Evolutionary conservation across 2,797 vertebrate species (phyloP).

Genomic region (Buceros bicornis): DNA sequence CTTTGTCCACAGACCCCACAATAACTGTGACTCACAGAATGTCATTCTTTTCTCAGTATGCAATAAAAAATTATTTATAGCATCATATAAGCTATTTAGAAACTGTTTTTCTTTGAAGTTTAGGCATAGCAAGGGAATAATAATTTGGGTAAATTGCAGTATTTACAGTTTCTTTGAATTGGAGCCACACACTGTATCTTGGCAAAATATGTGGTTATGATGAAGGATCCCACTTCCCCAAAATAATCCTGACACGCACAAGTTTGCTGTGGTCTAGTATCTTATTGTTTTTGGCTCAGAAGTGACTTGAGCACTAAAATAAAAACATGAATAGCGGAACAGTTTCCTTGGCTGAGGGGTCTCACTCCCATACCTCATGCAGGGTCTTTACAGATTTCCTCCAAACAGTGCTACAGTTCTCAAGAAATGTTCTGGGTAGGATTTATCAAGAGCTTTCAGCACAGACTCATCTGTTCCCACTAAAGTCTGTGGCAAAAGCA

Average conservation of each 20-base stretch:
- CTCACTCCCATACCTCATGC: rapidly evolving
- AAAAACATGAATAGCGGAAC: not conserved
- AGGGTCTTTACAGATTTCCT: not conserved
- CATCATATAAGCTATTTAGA: not conserved
- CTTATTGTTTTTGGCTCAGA: not conserved
- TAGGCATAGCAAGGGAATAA: not conserved
- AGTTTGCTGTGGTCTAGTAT: not conserved
- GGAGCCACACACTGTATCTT: not conserved
- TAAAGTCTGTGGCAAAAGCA: not conserved
- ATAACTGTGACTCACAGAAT: not conserved
- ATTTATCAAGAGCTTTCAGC: not conserved
- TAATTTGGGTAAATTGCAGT: not conserved
- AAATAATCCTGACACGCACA: not conserved
- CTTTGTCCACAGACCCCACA: not conserved
- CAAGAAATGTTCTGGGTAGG: not conserved
- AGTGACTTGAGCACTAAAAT: not conserved
- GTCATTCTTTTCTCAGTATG: conserved; percentile 1
- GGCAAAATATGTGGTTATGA: not conserved
- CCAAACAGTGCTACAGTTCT: not conserved
- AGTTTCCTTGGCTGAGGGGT: not conserved
- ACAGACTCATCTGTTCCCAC: not conserved
- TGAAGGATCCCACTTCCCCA: not conserved
- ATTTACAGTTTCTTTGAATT: conserved; percentile 5
- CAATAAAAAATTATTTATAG: conserved; percentile 36
- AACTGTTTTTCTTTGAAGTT: conserved; percentile 24